phyloP scores from a whole-genome alignment of 1,140 invertebrate species.

The Idris sp. region DNA sequence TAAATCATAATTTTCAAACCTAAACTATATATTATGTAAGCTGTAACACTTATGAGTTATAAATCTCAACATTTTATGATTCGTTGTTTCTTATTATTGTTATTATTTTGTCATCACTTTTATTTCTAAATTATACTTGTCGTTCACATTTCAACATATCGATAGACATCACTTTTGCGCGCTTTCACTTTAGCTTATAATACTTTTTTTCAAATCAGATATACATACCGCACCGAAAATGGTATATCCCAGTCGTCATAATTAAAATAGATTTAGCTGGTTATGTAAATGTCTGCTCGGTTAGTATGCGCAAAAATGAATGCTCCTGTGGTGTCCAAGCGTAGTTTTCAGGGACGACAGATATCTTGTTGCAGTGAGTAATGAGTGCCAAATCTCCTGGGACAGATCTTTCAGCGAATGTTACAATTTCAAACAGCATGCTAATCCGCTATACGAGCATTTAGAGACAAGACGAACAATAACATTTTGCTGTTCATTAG shows the following conservation, averaged over 20 bases:
- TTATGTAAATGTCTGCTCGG: constrained; percentile 60
- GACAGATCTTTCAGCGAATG: constrained; percentile 63
- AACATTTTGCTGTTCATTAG: constrained; percentile 53
- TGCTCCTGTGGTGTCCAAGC: constrained; percentile 48
- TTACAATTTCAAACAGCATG: constrained; percentile 60
- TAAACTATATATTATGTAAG: too few species aligned
- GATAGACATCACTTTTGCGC: too few species aligned
- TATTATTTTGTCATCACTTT: too few species aligned
- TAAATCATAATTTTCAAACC: too few species aligned
- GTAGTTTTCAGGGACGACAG: constrained; percentile 36
- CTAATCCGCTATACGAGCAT: constrained; percentile 56
- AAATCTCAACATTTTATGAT: too few species aligned
- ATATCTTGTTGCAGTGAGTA: constrained; percentile 60
- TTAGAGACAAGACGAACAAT: constrained; percentile 56
- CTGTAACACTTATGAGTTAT: too few species aligned
- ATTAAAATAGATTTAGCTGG: constrained; percentile 58
- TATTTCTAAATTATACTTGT: too few species aligned
- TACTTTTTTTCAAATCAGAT: constrained; percentile 6
- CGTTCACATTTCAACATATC: too few species aligned
- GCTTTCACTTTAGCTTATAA: too few species aligned
- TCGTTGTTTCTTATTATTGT: too few species aligned
- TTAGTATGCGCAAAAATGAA: constrained; percentile 46
- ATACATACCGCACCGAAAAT: constrained; percentile 20
- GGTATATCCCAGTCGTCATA: constrained; percentile 38
- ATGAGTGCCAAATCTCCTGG: constrained; percentile 61